Conservation (phyloP, 2,113 vertebrate species). For the Vulpes lagopus region DNA sequence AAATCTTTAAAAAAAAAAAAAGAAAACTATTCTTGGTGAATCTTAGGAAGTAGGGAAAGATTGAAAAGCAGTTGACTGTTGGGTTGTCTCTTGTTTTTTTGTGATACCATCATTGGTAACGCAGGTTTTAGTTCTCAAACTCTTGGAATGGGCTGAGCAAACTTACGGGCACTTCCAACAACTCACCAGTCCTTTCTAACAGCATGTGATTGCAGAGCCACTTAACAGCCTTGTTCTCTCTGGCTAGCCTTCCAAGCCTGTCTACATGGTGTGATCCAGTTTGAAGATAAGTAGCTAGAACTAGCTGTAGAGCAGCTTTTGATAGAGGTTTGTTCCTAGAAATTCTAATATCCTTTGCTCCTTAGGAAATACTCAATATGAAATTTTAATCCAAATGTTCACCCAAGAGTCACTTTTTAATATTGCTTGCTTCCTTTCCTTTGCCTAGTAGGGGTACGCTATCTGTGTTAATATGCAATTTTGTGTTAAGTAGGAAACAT, state of each 20-base stretch:
- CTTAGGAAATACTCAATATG: conserved; percentile 49
- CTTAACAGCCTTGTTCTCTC: not conserved
- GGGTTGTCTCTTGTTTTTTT: not conserved
- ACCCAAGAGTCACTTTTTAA: conserved; percentile 30
- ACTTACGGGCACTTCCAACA: not conserved
- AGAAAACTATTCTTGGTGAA: not conserved
- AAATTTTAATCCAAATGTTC: conserved; percentile 63
- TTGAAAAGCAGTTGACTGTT: not conserved
- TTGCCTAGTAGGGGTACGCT: not conserved
- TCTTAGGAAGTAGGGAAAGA: not conserved
- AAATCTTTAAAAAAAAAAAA: too few species aligned
- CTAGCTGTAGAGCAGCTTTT: not conserved
- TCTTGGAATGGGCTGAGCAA: not conserved
- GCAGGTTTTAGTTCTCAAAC: not conserved
- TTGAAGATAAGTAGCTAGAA: conserved; percentile 30
- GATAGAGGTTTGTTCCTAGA: not conserved
- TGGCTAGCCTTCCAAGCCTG: not conserved
- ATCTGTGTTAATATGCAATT: not conserved
- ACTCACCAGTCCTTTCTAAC: not conserved
- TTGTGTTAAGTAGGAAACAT: conserved; percentile 32
- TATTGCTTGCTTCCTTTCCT: not conserved
- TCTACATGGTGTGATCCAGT: not conserved
- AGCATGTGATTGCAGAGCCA: not conserved
- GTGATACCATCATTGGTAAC: not conserved
- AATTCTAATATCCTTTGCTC: conserved; percentile 42